A percentile compares a stretch with the other conserved stretches of the same genome.
Conservation (phyloP, 2,888 invertebrate genomes). For the Drosophila paracracens region DNA sequence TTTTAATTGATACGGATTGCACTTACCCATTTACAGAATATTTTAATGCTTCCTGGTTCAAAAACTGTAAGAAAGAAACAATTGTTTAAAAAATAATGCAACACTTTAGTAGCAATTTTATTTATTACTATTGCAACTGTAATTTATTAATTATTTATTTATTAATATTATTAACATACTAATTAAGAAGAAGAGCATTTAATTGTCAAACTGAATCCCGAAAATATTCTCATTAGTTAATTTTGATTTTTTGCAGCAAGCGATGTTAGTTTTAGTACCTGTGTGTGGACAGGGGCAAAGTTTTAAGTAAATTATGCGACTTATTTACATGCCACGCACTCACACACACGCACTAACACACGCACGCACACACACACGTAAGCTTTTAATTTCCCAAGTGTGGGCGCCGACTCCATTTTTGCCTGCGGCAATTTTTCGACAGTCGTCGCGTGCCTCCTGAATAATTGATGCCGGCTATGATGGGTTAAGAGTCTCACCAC, state of each 20-base stretch:
- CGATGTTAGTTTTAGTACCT: not conserved
- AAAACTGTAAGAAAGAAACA: not conserved
- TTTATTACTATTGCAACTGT: not conserved
- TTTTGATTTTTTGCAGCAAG: not conserved
- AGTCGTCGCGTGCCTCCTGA: conserved; percentile 63
- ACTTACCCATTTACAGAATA: not conserved
- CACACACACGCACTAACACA: conserved; percentile 12
- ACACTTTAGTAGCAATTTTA: not conserved
- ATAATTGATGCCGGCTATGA: conserved; percentile 67
- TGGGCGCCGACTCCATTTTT: conserved; percentile 48
- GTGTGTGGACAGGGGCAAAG: conserved; percentile 30
- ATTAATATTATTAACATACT: too few species aligned
- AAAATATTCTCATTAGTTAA: not conserved
- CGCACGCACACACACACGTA: conserved; percentile 14
- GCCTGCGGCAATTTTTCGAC: conserved; percentile 70
- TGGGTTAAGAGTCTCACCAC: conserved; percentile 55
- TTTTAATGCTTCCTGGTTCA: too few species aligned
- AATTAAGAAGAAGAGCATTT: not conserved
- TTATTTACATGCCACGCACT: conserved; percentile 33
- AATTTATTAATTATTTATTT: too few species aligned
- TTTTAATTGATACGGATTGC: not conserved
- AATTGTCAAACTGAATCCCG: not conserved
- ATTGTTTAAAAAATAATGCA: not conserved
- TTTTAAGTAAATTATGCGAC: conserved; percentile 23
- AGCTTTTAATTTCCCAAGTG: conserved; percentile 69